Evolutionary conservation across 1,140 invertebrate species (phyloP).

Genomic region (Phocides pigmalion): DNA sequence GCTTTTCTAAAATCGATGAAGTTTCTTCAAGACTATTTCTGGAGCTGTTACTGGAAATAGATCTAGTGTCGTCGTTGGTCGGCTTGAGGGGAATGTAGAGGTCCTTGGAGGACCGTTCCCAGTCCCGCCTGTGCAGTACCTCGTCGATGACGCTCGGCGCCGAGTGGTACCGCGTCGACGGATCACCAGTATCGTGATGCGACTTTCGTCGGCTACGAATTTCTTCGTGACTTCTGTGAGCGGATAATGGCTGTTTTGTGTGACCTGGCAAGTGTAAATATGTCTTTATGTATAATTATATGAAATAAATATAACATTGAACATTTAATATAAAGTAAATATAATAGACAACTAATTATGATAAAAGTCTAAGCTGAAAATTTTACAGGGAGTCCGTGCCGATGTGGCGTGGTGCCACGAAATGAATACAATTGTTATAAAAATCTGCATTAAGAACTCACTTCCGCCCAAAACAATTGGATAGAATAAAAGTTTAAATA

Average conservation of each 20-base stretch:
- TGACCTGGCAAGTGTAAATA: slow-evolving; percentile 43
- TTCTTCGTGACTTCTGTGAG: slow-evolving; percentile 74
- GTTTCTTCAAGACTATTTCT: neutral
- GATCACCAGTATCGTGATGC: slow-evolving; percentile 46
- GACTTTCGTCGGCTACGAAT: slow-evolving; percentile 61
- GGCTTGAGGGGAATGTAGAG: slow-evolving; percentile 67
- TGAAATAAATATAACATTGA: no score
- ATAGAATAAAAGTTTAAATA: no score
- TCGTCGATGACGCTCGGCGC: slow-evolving; percentile 75
- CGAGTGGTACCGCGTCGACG: slow-evolving; percentile 65
- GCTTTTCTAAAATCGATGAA: slow-evolving; percentile 3
- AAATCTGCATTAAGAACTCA: no score
- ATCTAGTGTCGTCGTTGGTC: slow-evolving; percentile 15
- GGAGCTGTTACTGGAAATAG: slow-evolving; percentile 28
- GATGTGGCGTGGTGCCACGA: no score
- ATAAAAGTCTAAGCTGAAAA: no score
- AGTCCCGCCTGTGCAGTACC: slow-evolving; percentile 69
- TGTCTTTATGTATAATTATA: neutral
- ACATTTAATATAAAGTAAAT: no score
- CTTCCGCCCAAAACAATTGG: no score
- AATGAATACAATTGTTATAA: no score
- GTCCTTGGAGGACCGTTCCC: slow-evolving; percentile 70
- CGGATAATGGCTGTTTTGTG: slow-evolving; percentile 60
- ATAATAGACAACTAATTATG: no score
- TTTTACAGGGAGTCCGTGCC: no score